Conservation (phyloP, 30 jellyfish, hydroid and myxozoan species). For the Phacellophora camtschatica region DNA sequence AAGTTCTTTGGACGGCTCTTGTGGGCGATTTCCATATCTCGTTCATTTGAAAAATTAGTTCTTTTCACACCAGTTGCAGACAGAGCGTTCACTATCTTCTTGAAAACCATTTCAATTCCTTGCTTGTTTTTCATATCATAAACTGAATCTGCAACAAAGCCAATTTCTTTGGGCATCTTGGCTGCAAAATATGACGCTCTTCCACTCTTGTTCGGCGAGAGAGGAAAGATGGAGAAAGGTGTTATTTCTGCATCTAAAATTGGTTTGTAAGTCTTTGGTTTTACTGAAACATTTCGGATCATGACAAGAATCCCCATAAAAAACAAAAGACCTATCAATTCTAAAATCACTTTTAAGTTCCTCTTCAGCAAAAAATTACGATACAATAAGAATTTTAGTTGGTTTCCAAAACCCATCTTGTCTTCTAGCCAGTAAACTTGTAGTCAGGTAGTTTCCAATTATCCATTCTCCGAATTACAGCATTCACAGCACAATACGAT, state of each 20-base stretch:
- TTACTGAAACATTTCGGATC: constrained; percentile 16
- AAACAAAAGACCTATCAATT: constrained; percentile 62
- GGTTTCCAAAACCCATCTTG: constrained; percentile 68
- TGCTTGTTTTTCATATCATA: constrained; percentile 6
- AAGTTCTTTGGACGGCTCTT: constrained; percentile 13
- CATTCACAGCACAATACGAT: too few relatives aligned
- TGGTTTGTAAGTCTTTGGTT: constrained; percentile 48
- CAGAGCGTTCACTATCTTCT: constrained; percentile 3
- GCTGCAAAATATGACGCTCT: neutral
- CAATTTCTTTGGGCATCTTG: constrained; percentile 35
- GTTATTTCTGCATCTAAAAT: constrained; percentile 25
- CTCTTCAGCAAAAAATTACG: constrained; percentile 74
- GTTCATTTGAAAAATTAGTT: constrained; percentile 11
- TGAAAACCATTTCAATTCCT: constrained; percentile 3
- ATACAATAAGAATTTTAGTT: constrained; percentile 58
- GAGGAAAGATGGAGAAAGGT: neutral
- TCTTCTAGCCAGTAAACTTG: too few relatives aligned
- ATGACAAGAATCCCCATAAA: constrained; percentile 72
- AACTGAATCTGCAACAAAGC: constrained; percentile 37
- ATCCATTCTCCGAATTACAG: too few relatives aligned
- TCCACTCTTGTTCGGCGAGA: neutral
- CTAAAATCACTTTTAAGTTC: constrained; percentile 56
- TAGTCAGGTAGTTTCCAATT: too few relatives aligned
- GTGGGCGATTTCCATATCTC: constrained; percentile 56
- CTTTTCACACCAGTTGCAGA: neutral